phyloP scores from a whole-genome alignment of 2,888 invertebrate genomes.

The Platycnemis pennipes region DNA sequence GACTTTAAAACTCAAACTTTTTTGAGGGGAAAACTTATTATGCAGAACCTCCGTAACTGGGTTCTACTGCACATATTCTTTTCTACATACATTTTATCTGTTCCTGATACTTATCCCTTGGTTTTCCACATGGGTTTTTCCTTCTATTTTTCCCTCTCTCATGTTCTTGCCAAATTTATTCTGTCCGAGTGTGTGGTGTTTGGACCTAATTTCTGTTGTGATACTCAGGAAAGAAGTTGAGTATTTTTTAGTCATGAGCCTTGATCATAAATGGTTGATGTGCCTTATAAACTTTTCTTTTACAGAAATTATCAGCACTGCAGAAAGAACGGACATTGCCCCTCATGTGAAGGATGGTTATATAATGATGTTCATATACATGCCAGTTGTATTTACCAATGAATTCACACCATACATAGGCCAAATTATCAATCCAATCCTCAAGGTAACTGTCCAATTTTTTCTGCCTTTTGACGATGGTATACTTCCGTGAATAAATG shows the following conservation, averaged over 20 bases:
- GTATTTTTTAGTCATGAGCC: not conserved
- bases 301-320: conserved; percentile 94
- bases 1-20: no score
- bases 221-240: no score
- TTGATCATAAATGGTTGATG: not conserved
- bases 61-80: no score
- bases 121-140: no score
- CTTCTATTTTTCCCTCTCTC: no score
- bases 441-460: conserved; percentile 83
- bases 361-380: conserved; percentile 99
- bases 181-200: no score
- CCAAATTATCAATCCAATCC: conserved; percentile 97
- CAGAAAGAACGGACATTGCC: conserved; percentile 94
- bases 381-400: conserved; percentile 97
- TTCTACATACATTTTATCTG: no score
- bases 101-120: no score
- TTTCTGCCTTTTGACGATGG: not conserved
- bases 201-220: no score
- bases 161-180: no score
- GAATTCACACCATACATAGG: conserved; percentile 98
- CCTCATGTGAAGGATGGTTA: conserved; percentile 99
- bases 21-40: no score
- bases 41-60: no score
- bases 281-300: conserved; percentile 69
- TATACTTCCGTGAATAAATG: not conserved